Percentiles rank a stretch among this genome's conserved stretches.
phyloP scores from a whole-genome alignment of 2,113 vertebrate species.

The Pseudonaja textilis region DNA sequence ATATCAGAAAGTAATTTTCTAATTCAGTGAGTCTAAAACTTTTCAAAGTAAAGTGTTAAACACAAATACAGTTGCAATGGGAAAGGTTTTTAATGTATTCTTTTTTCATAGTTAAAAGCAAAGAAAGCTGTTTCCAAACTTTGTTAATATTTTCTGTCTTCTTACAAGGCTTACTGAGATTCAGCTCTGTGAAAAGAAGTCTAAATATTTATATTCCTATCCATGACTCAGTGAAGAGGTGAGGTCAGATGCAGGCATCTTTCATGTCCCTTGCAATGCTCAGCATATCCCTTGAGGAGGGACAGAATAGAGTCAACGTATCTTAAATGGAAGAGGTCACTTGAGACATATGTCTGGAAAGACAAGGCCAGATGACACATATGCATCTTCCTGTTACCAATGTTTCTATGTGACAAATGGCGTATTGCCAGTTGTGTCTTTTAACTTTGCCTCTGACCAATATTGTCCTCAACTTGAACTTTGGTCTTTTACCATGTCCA shows the following conservation, averaged over 20 bases:
- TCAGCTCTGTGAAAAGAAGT: slow-evolving; percentile 40
- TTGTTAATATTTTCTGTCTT: slow-evolving; percentile 63
- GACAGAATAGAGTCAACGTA: slow-evolving; percentile 69
- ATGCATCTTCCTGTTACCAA: slow-evolving; percentile 64
- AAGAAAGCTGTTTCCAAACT: slow-evolving; percentile 61
- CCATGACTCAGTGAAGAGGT: slow-evolving; percentile 64
- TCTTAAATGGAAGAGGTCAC: slow-evolving; percentile 69
- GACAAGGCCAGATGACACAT: slow-evolving; percentile 48
- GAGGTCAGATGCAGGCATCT: slow-evolving; percentile 66
- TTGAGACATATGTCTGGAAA: slow-evolving; percentile 55
- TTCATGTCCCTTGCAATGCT: slow-evolving; percentile 61
- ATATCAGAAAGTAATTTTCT: background rate
- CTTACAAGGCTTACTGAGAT: slow-evolving; percentile 60
- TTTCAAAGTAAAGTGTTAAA: slow-evolving; percentile 29
- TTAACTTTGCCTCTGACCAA: slow-evolving; percentile 39
- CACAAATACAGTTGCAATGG: slow-evolving; percentile 44
- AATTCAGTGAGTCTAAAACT: background rate
- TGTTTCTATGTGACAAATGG: slow-evolving; percentile 66
- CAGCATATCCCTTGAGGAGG: slow-evolving; percentile 65
- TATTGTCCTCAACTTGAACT: slow-evolving; percentile 46
- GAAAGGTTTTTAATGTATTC: slow-evolving; percentile 49
- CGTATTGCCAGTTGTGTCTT: slow-evolving; percentile 53
- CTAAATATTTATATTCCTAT: slow-evolving; percentile 63
- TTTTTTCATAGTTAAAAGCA: slow-evolving; percentile 41
- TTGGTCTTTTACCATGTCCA: slow-evolving; percentile 42